phyloP scores from a whole-genome alignment of 2,888 invertebrate species.

The Pteria penguin region DNA sequence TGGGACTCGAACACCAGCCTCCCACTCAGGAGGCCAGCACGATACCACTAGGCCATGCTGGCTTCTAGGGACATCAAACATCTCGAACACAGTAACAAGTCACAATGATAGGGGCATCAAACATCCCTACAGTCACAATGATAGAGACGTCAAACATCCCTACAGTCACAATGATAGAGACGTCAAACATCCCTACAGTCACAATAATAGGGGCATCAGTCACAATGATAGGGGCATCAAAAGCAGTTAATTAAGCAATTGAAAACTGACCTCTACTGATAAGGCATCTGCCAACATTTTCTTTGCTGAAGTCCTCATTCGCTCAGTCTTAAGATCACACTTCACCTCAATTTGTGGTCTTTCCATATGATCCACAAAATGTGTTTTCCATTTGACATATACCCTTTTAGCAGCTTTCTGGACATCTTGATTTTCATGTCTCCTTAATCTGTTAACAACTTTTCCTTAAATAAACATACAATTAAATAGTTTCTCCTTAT shows the following conservation, averaged over 20 bases:
- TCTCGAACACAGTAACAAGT: too few relatives aligned
- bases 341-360: conserved; percentile 73
- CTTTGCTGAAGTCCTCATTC: conserved; percentile 61
- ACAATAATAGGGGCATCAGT: too few relatives aligned
- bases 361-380: conserved; percentile 64
- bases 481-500: not conserved
- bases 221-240: too few relatives aligned
- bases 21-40: too few relatives aligned
- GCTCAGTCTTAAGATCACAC: conserved; percentile 72
- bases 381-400: conserved; percentile 69
- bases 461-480: conserved; percentile 56
- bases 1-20: too few relatives aligned
- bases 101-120: too few relatives aligned
- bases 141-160: too few relatives aligned
- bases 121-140: too few relatives aligned
- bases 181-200: too few relatives aligned
- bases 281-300: conserved; percentile 64
- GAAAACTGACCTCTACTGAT: conserved; percentile 52
- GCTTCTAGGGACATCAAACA: too few relatives aligned
- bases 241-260: not conserved
- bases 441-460: conserved; percentile 67
- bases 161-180: too few relatives aligned
- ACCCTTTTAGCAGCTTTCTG: conserved; percentile 63
- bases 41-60: too few relatives aligned
- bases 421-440: conserved; percentile 67